Conservation (phyloP, 2,797 vertebrate species). For the Amblyraja radiata region DNA sequence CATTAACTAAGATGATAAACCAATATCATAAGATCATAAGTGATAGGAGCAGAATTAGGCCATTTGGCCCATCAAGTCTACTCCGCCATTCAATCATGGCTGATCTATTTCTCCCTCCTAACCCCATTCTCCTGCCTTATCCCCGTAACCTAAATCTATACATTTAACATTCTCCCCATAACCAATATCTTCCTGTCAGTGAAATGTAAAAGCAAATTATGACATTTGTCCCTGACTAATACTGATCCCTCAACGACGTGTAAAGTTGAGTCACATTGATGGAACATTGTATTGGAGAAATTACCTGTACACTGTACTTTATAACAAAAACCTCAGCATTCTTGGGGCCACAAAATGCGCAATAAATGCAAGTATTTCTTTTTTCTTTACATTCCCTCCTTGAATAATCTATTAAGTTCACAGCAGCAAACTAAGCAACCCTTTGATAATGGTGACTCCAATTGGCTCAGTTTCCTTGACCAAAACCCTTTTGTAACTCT, state of each 20-base stretch:
- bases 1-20: neutral
- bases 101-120: too few species aligned
- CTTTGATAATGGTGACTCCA: conserved; percentile 22
- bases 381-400: neutral
- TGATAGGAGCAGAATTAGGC: too few species aligned
- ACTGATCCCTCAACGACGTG: neutral
- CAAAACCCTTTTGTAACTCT: conserved; percentile 25
- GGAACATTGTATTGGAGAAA: neutral
- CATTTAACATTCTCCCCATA: too few species aligned
- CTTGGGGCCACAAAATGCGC: neutral
- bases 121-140: too few species aligned
- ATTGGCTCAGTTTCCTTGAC: conserved; percentile 20
- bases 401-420: conserved; percentile 5
- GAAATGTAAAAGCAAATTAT: neutral
- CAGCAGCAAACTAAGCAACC: neutral
- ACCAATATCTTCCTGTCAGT: neutral
- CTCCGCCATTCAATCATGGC: too few species aligned
- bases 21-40: neutral
- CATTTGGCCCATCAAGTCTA: too few species aligned
- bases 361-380: neutral
- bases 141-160: too few species aligned
- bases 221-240: neutral
- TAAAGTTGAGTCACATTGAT: neutral
- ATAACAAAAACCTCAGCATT: neutral
- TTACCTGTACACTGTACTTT: too few species aligned